These are phyloP conservation scores for Lichenostomus cassidix DNA, from an alignment of 2,113 vertebrate genomes.

Conservation along the genomic window DNA sequence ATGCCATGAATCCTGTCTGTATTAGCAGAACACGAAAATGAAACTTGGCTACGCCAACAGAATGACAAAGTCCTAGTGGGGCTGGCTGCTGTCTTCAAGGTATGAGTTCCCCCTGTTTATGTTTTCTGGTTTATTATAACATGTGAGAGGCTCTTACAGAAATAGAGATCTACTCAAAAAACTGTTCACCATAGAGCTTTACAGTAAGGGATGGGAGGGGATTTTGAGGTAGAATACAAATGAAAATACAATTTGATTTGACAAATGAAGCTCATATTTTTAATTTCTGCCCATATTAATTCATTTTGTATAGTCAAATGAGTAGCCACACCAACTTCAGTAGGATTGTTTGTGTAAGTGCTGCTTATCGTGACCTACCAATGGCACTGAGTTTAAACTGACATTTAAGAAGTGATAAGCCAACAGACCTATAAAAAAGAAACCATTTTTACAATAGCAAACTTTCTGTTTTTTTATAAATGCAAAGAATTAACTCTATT, in stretches of 20 bases:
- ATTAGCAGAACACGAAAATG: background rate
- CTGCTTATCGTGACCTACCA: background rate
- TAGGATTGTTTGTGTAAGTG: background rate
- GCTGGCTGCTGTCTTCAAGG: background rate
- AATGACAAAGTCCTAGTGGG: background rate
- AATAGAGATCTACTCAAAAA: background rate
- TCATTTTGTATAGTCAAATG: background rate
- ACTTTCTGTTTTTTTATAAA: background rate
- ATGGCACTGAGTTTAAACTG: background rate
- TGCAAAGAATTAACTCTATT: constrained; percentile 8
- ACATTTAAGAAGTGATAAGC: background rate
- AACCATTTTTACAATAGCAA: background rate
- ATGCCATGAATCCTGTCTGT: background rate
- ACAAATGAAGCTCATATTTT: background rate
- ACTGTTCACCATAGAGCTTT: background rate
- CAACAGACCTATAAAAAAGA: background rate
- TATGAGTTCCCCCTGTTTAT: background rate
- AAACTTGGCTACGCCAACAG: background rate
- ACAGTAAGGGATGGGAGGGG: background rate
- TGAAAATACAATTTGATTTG: background rate
- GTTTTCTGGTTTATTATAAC: background rate
- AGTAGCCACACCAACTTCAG: background rate
- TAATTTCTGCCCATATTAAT: background rate
- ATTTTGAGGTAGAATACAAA: background rate
- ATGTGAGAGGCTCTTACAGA: background rate